Evolutionary conservation across 2,888 invertebrate species (phyloP), one percentile per base, ranked within the genome.

Genomic region (Pegoplata infirma): DNA sequence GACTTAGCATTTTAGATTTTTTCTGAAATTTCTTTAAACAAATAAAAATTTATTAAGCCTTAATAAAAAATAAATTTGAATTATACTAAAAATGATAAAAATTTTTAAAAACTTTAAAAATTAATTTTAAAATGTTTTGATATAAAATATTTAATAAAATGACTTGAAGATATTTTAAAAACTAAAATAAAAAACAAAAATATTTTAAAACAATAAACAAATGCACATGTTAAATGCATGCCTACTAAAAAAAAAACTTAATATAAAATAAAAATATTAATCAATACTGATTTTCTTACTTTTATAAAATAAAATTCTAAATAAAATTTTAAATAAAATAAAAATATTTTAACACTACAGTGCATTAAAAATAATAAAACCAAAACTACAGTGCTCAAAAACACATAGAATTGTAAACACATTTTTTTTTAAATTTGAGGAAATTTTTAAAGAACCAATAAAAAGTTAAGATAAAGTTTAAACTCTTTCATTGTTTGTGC

Each of bases 231-330:
- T 17, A 53, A 61, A 68, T 68, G 47, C 61, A 75, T 61, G 61
- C 40, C 40, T 40, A 44, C 47, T 44, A 63, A 32, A 61, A 46
- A 53, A 59, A 58, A 55, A 82, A 82, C 68, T 79, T 81, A 58
- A 68, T n/a, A 69, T 25, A 32, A 68, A 51, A 67, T 63, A 14
- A 67, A 56, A 44, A 76, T 80, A 68, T 47, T 74, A 75, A 76
- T 68, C 82, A 76, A 79, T 81, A 83, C 80, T 64, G 67, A 77
- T 76, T 75, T 77, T 32, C 55, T 79, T 64, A 80, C 12, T 47
- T 14, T 63, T 40, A 46, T 25, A 61, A 36, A 21, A 51, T 32
- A 46, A n/a, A n/a, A n/a, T n/a, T n/a, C n/a, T n/a, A n/a, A 44
- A 55, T 16, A 51, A 67, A 63, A 21, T 7, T n/a, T n/a, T 36